Percentiles rank a stretch among this genome's conserved stretches.
Evolutionary conservation across 1,140 invertebrate genomes (phyloP).

Genomic region (Meloidogyne chitwoodi): DNA sequence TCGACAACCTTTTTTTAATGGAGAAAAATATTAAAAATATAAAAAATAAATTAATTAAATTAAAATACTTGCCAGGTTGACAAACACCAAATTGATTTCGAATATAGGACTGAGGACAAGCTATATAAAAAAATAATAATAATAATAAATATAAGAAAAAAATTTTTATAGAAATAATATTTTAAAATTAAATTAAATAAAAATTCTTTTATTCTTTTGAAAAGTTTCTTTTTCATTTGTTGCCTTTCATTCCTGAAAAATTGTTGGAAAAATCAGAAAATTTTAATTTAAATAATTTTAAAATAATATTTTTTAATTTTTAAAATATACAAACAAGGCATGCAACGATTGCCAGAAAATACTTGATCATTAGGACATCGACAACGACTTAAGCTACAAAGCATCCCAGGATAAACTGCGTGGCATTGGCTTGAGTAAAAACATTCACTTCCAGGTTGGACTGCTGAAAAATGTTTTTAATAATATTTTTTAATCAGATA

Average conservation of each 20-base stretch:
- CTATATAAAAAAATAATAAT: neutral
- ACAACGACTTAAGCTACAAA: slow-evolving; percentile 48
- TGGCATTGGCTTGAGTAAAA: slow-evolving; percentile 59
- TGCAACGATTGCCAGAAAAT: slow-evolving; percentile 51
- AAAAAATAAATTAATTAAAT: too few relatives aligned
- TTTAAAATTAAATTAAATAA: neutral
- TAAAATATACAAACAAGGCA: neutral
- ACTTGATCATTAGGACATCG: slow-evolving; percentile 52
- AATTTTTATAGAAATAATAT: neutral
- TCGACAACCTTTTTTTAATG: slow-evolving; percentile 38
- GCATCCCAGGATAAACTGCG: slow-evolving; percentile 51
- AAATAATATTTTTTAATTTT: neutral
- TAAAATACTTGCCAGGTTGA: slow-evolving; percentile 39
- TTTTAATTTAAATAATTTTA: neutral
- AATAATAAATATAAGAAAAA: neutral
- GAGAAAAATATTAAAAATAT: neutral
- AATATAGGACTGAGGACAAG: slow-evolving; percentile 47
- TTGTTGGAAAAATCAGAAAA: neutral
- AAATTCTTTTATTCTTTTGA: neutral
- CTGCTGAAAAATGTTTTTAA: slow-evolving; percentile 17
- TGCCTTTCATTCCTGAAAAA: neutral
- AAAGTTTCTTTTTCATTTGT: too few relatives aligned
- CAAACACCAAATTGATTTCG: slow-evolving; percentile 51
- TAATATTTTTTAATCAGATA: too few relatives aligned
- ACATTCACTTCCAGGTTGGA: slow-evolving; percentile 40